Conservation (phyloP, 2,113 vertebrate genomes). For the Mesoclemmys tuberculata region DNA sequence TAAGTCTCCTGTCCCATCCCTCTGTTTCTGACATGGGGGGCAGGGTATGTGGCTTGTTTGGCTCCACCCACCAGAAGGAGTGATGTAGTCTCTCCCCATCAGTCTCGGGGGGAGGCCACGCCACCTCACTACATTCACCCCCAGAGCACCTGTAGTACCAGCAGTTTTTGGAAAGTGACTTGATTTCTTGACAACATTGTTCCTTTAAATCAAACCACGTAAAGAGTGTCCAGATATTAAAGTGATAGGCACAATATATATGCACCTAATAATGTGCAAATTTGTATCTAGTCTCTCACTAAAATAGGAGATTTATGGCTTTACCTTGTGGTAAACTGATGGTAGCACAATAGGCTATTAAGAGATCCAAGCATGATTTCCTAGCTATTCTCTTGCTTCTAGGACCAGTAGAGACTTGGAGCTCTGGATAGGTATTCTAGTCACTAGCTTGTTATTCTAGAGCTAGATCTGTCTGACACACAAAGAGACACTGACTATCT, state of each 20-base stretch:
- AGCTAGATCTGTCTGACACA: neutral
- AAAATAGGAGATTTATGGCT: neutral
- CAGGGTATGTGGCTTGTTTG: too few relatives aligned
- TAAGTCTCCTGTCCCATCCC: too few relatives aligned
- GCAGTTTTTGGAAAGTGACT: neutral
- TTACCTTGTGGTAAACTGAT: neutral
- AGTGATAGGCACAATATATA: neutral
- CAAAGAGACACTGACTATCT: neutral
- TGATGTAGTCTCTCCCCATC: too few relatives aligned
- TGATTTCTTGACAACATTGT: neutral
- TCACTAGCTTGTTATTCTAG: neutral
- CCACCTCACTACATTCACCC: neutral
- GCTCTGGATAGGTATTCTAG: neutral
- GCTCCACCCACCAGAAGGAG: too few relatives aligned
- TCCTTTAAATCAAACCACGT: neutral
- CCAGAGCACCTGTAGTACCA: neutral
- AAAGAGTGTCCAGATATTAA: neutral
- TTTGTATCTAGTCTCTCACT: neutral
- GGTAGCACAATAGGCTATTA: neutral
- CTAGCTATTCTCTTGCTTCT: neutral
- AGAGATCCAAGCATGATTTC: neutral
- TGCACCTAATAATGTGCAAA: neutral
- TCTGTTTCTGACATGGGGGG: too few relatives aligned
- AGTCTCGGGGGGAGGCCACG: too few relatives aligned
- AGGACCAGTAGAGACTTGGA: neutral